Evolutionary conservation across 2,888 invertebrate genomes (phyloP).

Genomic region (Drosophila imparisetae): DNA sequence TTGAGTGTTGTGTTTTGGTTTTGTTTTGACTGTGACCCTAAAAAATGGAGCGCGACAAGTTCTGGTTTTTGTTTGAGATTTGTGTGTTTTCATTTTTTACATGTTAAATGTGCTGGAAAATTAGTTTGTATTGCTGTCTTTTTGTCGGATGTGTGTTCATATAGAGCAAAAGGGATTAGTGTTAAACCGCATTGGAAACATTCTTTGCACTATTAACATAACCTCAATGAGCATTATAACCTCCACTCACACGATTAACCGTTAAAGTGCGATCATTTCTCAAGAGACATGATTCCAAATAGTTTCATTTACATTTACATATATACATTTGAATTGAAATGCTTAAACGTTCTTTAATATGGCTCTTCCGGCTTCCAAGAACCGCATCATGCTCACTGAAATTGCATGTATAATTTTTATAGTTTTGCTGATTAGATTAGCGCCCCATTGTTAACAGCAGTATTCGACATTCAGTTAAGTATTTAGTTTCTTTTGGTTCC

Average conservation of each 20-base stretch:
- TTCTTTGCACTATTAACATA: not conserved
- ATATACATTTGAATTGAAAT: constrained; percentile 32
- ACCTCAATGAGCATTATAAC: constrained; percentile 7
- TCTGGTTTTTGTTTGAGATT: constrained; percentile 16
- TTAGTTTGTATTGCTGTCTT: constrained; percentile 69
- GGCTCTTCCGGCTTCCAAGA: constrained; percentile 73
- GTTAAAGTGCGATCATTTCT: constrained; percentile 1
- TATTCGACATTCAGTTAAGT: constrained; percentile 2
- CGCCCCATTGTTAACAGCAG: constrained; percentile 61
- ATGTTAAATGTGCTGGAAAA: constrained; percentile 74
- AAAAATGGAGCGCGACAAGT: constrained; percentile 33
- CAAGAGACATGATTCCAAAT: constrained; percentile 16
- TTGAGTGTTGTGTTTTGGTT: constrained; percentile 51
- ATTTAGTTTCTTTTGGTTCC: constrained; percentile 18
- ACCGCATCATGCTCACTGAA: constrained; percentile 55
- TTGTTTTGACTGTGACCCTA: constrained; percentile 53
- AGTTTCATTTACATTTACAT: constrained; percentile 51
- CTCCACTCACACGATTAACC: constrained; percentile 3
- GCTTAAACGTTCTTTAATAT: constrained; percentile 70
- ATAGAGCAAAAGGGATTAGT: constrained; percentile 20
- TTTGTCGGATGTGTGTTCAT: constrained; percentile 4
- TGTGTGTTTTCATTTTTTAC: constrained; percentile 17
- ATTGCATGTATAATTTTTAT: constrained; percentile 69
- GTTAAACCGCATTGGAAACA: constrained; percentile 19
- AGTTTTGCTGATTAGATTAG: constrained; percentile 75